phyloP scores from a whole-genome alignment of 2,888 invertebrate genomes.

The Osedax fenrisi region DNA sequence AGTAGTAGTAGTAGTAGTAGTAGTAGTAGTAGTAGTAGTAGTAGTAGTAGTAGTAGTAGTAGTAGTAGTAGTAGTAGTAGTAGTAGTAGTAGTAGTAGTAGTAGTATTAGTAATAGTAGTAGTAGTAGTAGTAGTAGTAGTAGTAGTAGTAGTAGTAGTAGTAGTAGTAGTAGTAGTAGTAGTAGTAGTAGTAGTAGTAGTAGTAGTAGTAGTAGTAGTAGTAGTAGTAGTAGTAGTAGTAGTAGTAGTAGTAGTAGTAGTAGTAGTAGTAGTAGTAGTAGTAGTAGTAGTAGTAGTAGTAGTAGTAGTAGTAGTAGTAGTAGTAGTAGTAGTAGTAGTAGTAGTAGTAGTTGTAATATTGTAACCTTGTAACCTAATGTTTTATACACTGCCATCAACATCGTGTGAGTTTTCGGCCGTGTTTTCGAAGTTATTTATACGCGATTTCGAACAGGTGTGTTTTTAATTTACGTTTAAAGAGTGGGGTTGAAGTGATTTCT shows the following conservation, averaged over 20 bases:
- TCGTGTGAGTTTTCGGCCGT: too few relatives aligned
- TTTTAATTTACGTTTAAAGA: too few relatives aligned
- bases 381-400: too few relatives aligned
- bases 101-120: background rate
- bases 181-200: background rate
- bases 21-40: background rate
- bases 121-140: background rate
- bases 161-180: background rate
- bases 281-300: background rate
- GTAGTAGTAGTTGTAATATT: too few relatives aligned
- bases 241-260: background rate
- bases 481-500: too few relatives aligned
- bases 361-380: too few relatives aligned
- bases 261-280: background rate
- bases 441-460: too few relatives aligned
- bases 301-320: background rate
- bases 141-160: background rate
- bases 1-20: background rate
- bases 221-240: background rate
- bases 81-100: background rate
- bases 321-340: background rate
- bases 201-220: background rate
- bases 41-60: background rate
- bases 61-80: background rate
- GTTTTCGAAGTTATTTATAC: too few relatives aligned